Evolutionary conservation across 2,888 invertebrate genomes (phyloP).

Genomic region (Neocrepidodera transversa): DNA sequence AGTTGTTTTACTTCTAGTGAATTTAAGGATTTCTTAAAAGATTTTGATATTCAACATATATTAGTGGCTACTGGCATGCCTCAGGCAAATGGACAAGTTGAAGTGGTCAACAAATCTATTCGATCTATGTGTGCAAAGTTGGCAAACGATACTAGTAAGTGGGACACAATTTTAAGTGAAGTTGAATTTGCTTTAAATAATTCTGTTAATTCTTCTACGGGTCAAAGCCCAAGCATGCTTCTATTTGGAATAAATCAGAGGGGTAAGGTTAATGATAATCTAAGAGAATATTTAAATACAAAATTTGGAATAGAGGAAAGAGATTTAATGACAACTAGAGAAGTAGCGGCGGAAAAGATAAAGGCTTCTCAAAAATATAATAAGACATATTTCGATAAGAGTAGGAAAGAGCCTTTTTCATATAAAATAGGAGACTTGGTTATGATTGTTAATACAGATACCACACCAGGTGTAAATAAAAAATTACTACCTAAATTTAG

Average conservation of each 20-base stretch:
- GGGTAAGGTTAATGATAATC: neutral
- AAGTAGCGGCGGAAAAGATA: neutral
- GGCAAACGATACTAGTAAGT: no score
- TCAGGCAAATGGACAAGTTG: neutral
- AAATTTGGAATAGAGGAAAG: neutral
- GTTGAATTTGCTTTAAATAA: no score
- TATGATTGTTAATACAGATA: neutral
- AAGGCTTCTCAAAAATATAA: neutral
- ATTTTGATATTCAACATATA: neutral
- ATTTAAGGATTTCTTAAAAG: neutral
- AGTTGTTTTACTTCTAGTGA: neutral
- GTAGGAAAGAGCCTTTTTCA: neutral
- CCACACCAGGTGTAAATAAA: neutral
- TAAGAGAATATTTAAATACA: neutral
- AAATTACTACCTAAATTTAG: neutral
- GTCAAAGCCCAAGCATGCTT: neutral
- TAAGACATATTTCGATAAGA: neutral
- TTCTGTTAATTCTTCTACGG: neutral
- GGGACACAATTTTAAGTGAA: no score
- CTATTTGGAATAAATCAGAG: neutral
- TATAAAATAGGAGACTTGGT: constrained; percentile 1
- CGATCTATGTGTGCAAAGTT: neutral
- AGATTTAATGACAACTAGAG: neutral
- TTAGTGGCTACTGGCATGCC: neutral
- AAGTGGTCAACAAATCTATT: neutral